These are phyloP conservation scores for Graphium colonna DNA, from an alignment of 2,888 invertebrate species.

Conservation along the genomic window DNA sequence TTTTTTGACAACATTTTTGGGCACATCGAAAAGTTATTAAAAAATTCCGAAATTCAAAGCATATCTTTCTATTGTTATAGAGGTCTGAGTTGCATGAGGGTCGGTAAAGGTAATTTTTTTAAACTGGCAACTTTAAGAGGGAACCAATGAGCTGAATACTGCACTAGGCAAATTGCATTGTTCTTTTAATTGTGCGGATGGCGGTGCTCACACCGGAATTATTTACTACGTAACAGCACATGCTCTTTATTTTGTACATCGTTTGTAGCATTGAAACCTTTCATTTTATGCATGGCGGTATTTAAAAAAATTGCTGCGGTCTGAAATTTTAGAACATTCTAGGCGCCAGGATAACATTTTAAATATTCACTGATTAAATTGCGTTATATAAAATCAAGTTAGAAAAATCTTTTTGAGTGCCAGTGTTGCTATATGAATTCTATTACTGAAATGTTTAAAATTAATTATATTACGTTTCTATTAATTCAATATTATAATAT, in stretches of 20 bases:
- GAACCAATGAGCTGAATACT: conserved; percentile 63
- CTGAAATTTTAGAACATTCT: conserved; percentile 1
- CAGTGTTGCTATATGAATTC: no score
- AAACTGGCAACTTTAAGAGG: conserved; percentile 53
- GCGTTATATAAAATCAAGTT: no score
- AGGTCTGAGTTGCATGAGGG: neutral
- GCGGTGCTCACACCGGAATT: conserved; percentile 68
- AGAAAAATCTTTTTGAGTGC: neutral
- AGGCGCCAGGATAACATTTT: neutral
- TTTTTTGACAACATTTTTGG: no score
- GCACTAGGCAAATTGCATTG: conserved; percentile 75
- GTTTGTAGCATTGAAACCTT: conserved; percentile 63
- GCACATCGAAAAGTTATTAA: no score
- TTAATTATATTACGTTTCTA: no score
- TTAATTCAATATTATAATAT: no score
- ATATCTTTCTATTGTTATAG: neutral
- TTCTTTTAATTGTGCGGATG: conserved; percentile 72
- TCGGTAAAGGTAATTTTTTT: conserved; percentile 9
- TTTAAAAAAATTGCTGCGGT: conserved; percentile 31
- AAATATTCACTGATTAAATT: neutral
- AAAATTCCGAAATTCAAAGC: neutral
- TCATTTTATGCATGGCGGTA: conserved; percentile 45
- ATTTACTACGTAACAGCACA: conserved; percentile 74
- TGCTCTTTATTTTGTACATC: conserved; percentile 66
- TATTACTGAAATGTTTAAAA: no score